phyloP scores from a whole-genome alignment of 2,888 invertebrate genomes.

The Philhelius pedissequus region DNA sequence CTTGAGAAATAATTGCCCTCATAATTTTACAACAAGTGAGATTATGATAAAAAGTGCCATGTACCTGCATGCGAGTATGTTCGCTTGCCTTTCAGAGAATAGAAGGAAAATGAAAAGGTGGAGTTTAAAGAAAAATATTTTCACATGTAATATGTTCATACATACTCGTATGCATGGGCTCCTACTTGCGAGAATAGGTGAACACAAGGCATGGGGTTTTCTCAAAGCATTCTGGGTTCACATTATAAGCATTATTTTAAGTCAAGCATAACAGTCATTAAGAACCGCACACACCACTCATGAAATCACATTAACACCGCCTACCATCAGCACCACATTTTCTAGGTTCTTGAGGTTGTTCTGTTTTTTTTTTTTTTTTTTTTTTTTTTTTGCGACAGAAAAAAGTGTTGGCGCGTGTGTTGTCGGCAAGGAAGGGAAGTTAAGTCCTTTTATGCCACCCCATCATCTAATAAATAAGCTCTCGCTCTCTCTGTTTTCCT shows the following conservation, averaged over 20 bases:
- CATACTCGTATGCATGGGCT: too few species aligned
- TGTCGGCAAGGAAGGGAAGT: slow-evolving; percentile 7
- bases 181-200: background rate
- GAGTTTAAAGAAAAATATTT: background rate
- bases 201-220: background rate
- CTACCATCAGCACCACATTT: background rate
- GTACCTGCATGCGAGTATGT: too few species aligned
- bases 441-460: slow-evolving; percentile 5
- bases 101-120: background rate
- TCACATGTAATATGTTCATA: too few species aligned
- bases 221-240: slow-evolving; percentile 17
- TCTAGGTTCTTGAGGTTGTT: background rate
- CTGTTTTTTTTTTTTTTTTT: background rate
- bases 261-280: slow-evolving; percentile 30
- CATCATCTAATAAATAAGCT: background rate
- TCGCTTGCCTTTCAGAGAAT: background rate
- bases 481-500: background rate
- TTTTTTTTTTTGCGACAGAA: background rate
- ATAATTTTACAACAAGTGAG: background rate
- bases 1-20: slow-evolving; percentile 7
- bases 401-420: background rate
- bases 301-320: slow-evolving; percentile 23
- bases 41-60: background rate
- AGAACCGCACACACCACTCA: slow-evolving; percentile 1
- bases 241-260: slow-evolving; percentile 27